Evolutionary conservation across 1,140 invertebrate species (phyloP).

Genomic region (Apocrypta bakeri): DNA sequence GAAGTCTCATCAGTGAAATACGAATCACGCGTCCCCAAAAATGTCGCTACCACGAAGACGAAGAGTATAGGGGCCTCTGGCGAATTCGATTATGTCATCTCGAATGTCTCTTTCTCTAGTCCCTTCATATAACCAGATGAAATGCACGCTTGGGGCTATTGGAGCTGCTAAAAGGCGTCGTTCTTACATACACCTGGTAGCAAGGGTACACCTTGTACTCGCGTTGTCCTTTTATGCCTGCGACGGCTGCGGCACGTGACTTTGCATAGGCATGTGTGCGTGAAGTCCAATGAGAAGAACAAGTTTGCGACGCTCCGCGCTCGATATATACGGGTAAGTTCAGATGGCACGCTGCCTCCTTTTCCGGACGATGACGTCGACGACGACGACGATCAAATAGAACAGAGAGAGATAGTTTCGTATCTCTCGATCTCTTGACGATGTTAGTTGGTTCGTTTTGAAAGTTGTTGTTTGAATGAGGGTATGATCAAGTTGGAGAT

Average conservation of each 20-base stretch:
- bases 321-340: background rate
- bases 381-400: no score
- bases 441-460: background rate
- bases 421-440: conserved; percentile 3
- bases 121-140: background rate
- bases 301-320: conserved; percentile 30
- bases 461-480: background rate
- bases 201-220: conserved; percentile 64
- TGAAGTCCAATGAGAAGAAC: conserved; percentile 44
- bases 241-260: conserved; percentile 51
- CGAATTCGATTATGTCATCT: conserved; percentile 53
- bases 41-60: background rate
- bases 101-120: conserved; percentile 18
- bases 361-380: no score
- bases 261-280: conserved; percentile 59
- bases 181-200: conserved; percentile 62
- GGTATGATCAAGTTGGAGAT: background rate
- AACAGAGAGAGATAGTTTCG: background rate
- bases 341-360: no score
- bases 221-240: background rate
- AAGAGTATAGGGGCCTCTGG: background rate
- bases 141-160: background rate
- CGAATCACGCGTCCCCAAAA: background rate
- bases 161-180: background rate
- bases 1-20: background rate